Percentiles rank a stretch among this genome's conserved stretches.
These are phyloP conservation scores for Piscicola geometra DNA, from an alignment of 2,888 invertebrate species.

Conservation along the genomic window DNA sequence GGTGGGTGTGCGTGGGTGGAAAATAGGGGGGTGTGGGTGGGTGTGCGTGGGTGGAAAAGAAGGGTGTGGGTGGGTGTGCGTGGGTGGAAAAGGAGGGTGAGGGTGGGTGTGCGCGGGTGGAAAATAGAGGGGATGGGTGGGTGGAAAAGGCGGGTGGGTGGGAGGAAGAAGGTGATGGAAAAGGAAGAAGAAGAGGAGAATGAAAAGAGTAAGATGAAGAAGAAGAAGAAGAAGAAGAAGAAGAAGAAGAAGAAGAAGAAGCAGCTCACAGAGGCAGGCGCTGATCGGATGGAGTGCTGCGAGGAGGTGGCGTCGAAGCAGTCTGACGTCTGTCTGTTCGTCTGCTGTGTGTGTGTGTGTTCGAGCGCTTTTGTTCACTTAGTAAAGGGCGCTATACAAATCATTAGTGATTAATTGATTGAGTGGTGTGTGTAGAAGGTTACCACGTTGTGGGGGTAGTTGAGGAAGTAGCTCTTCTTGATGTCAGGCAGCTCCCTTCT, in stretches of 20 bases:
- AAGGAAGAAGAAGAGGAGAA: not conserved
- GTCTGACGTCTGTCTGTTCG: constrained; percentile 60
- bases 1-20: not conserved
- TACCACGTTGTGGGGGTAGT: no score
- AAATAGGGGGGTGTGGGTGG: no score
- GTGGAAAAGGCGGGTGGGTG: not conserved
- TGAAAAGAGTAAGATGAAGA: constrained; percentile 1
- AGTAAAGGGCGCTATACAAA: no score
- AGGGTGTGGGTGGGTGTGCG: not conserved
- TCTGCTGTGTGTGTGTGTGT: no score
- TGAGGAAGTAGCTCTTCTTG: no score
- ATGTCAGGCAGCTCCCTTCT: no score
- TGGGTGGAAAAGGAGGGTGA: not conserved
- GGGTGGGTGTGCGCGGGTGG: not conserved
- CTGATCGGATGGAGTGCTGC: constrained; percentile 75
- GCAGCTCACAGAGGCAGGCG: constrained; percentile 80
- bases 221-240: constrained; percentile 20
- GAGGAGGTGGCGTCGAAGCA: constrained; percentile 46
- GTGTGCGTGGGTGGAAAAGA: not conserved
- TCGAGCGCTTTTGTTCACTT: no score
- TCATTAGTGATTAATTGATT: no score
- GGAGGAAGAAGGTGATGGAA: constrained; percentile 1
- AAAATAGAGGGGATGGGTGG: not conserved
- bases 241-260: constrained; percentile 15
- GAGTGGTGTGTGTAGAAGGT: no score